Evolutionary conservation across 2,797 vertebrate genomes (phyloP).

Genomic region (Sebastiscus tertius): DNA sequence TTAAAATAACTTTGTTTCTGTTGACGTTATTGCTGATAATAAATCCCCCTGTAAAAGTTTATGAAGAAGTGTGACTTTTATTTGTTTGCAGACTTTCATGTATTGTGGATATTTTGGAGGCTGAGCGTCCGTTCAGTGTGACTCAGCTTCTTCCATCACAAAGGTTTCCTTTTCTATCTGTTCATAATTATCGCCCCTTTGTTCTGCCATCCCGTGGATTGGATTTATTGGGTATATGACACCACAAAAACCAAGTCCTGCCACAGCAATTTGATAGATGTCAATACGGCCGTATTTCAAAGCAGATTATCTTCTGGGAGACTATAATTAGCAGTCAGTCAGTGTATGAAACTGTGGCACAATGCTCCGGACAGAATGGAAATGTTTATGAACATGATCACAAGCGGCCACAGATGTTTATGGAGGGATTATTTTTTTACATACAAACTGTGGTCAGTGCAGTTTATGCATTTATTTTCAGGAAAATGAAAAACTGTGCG

Average conservation of each 20-base stretch:
- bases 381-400: conserved; percentile 47
- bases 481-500: background rate
- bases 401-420: conserved; percentile 44
- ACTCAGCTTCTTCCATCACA: conserved; percentile 9
- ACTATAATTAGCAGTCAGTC: conserved; percentile 15
- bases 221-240: conserved; percentile 44
- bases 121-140: conserved; percentile 4
- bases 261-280: conserved; percentile 37
- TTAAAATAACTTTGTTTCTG: background rate
- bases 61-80: background rate
- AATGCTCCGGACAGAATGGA: conserved; percentile 28
- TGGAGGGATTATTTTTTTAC: conserved; percentile 26
- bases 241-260: conserved; percentile 41
- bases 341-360: conserved; percentile 5
- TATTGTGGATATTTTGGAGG: conserved; percentile 1
- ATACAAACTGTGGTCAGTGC: conserved; percentile 24
- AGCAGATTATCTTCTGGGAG: conserved; percentile 1
- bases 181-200: conserved; percentile 36
- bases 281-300: conserved; percentile 19
- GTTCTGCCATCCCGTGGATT: conserved; percentile 27
- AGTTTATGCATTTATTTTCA: conserved; percentile 26
- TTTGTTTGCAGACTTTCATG: conserved; percentile 1
- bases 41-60: background rate
- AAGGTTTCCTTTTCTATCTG: conserved; percentile 24
- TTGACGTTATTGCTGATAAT: background rate